These are phyloP conservation scores for Parnassius apollo DNA, from an alignment of 2,888 invertebrate genomes.

Conservation along the genomic window DNA sequence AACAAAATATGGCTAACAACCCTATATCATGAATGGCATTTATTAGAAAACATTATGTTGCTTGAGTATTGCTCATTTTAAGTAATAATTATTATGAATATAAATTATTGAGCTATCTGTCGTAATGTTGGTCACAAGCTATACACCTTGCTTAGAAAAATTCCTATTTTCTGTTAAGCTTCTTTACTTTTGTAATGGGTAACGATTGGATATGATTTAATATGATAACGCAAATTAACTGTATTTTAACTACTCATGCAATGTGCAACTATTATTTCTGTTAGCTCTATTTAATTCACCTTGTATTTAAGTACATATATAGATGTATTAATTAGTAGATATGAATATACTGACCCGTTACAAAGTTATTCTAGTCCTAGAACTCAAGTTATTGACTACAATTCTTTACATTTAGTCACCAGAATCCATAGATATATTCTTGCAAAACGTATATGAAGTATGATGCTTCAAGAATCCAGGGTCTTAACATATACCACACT, in stretches of 20 bases:
- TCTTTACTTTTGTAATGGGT: not conserved
- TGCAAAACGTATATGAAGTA: slow-evolving; percentile 58
- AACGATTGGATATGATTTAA: slow-evolving; percentile 1
- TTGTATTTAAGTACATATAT: slow-evolving; percentile 20
- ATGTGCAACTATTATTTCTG: slow-evolving; percentile 3
- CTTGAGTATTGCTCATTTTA: not conserved
- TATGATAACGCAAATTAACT: not conserved
- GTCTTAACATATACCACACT: no score
- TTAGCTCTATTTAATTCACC: slow-evolving; percentile 13
- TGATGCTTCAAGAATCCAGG: no score
- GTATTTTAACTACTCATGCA: not conserved
- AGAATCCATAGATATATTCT: slow-evolving; percentile 55
- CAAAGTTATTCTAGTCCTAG: slow-evolving; percentile 32
- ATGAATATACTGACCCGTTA: slow-evolving; percentile 21
- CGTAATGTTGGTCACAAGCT: no score
- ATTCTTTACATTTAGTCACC: slow-evolving; percentile 45
- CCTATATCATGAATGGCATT: not conserved
- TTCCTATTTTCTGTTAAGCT: no score
- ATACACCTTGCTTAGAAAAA: not conserved
- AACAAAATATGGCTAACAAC: slow-evolving; percentile 9
- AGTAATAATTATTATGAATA: no score
- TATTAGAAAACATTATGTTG: not conserved
- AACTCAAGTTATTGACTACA: slow-evolving; percentile 45
- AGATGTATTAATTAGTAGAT: slow-evolving; percentile 18
- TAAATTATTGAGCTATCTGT: no score